These are phyloP conservation scores for Brachionus manjavacas DNA, from an alignment of 1,140 invertebrate genomes.

Conservation along the genomic window DNA sequence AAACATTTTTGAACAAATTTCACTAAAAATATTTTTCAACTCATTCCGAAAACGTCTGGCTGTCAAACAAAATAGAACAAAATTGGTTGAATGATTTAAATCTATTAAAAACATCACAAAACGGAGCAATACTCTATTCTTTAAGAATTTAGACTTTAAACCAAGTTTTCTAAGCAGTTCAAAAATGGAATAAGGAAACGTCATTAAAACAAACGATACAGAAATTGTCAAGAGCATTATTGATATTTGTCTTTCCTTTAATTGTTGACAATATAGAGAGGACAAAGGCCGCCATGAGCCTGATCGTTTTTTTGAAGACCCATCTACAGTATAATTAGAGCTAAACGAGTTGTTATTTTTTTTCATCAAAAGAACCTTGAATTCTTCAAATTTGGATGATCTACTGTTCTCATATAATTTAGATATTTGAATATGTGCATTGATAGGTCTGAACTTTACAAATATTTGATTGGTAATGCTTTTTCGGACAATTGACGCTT, in stretches of 20 bases:
- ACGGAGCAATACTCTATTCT: neutral
- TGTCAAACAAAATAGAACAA: conserved; percentile 27
- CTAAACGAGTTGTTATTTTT: neutral
- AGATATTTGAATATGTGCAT: neutral
- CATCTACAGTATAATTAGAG: neutral
- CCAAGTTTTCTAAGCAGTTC: conserved; percentile 3
- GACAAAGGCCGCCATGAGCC: neutral
- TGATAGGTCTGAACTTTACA: neutral
- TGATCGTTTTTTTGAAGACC: neutral
- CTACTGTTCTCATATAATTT: neutral
- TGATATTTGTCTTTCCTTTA: conserved; percentile 31
- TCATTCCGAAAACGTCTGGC: conserved; percentile 11
- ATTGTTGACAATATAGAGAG: neutral
- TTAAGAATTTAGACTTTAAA: neutral
- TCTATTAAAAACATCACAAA: conserved; percentile 25
- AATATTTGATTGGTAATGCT: neutral
- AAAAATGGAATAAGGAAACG: conserved; percentile 21
- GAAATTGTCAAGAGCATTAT: conserved; percentile 27
- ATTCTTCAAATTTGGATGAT: neutral
- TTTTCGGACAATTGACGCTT: neutral
- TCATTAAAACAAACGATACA: conserved; percentile 25
- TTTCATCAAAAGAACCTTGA: neutral
- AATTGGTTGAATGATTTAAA: conserved; percentile 40
- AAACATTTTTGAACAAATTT: neutral
- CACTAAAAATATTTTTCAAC: neutral